A percentile compares a stretch with the other conserved stretches of the same genome.
Conservation (phyloP, 1,140 invertebrate genomes). For the Halictus rubicundus region DNA sequence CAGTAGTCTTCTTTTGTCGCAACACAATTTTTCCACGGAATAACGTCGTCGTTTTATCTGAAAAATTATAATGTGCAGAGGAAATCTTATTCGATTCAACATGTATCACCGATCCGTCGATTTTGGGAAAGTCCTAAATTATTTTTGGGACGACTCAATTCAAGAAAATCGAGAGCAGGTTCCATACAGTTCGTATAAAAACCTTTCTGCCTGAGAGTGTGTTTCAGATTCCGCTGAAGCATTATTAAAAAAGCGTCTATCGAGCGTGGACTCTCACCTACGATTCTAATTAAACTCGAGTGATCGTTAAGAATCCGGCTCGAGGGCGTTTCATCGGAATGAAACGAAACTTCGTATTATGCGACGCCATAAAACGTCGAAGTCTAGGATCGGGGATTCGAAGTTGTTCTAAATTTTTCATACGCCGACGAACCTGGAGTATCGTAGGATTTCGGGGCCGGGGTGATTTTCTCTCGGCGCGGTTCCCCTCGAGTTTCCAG, state of each 20-base stretch:
- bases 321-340: slow-evolving; percentile 8
- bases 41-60: slow-evolving; percentile 40
- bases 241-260: background rate
- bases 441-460: no score
- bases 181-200: background rate
- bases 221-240: background rate
- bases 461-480: no score
- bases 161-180: no score
- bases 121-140: no score
- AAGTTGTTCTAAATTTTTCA: background rate
- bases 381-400: background rate
- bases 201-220: background rate
- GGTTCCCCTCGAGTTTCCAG: background rate
- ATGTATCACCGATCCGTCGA: no score
- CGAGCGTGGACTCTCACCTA: background rate
- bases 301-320: background rate
- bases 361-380: no score
- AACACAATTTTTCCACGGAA: slow-evolving; percentile 54
- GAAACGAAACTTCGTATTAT: background rate
- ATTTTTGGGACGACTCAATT: no score
- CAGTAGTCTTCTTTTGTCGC: no score
- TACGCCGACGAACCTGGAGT: background rate
- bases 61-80: no score
- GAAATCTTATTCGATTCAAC: no score
- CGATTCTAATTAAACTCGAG: slow-evolving; percentile 36